A percentile compares a stretch with the other conserved stretches of the same genome.
Conservation (phyloP, 2,888 invertebrate genomes). For the Polymixis lichenea region DNA sequence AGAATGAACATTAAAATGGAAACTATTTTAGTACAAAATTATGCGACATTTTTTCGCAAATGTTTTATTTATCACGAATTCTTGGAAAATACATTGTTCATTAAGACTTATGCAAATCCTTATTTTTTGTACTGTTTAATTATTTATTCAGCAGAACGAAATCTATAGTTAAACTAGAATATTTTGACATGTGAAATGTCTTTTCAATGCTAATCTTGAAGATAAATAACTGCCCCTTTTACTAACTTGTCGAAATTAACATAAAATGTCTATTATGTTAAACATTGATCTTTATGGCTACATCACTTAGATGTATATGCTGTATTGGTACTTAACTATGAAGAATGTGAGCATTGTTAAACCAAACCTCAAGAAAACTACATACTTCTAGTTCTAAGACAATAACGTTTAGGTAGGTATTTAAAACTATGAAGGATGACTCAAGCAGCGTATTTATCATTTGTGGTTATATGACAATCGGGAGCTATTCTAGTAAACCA, state of each 20-base stretch:
- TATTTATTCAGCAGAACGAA: slow-evolving; percentile 7
- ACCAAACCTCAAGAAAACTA: not conserved
- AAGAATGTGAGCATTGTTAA: not conserved
- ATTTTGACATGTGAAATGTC: slow-evolving; percentile 18
- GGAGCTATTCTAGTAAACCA: not conserved
- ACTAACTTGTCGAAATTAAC: not conserved
- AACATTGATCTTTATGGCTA: not conserved
- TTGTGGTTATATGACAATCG: not conserved
- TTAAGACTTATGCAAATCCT: slow-evolving; percentile 8
- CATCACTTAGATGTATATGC: not conserved
- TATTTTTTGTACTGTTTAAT: not conserved
- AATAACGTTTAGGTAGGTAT: not conserved
- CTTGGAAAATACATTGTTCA: not conserved
- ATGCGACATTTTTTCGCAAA: slow-evolving; percentile 5
- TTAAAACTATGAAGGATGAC: not conserved
- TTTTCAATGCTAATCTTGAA: slow-evolving; percentile 35
- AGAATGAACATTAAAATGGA: slow-evolving; percentile 26
- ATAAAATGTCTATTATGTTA: not conserved
- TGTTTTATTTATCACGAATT: slow-evolving; percentile 16
- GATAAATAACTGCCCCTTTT: not conserved
- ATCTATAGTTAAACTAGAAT: slow-evolving; percentile 6
- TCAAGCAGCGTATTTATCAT: not conserved
- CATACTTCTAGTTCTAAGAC: not conserved
- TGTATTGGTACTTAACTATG: not conserved
- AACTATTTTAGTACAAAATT: slow-evolving; percentile 9